Evolutionary conservation across 2,113 vertebrate species (phyloP), one percentile per base, ranked within the genome.

Genomic region (Elaphurus davidianus): DNA sequence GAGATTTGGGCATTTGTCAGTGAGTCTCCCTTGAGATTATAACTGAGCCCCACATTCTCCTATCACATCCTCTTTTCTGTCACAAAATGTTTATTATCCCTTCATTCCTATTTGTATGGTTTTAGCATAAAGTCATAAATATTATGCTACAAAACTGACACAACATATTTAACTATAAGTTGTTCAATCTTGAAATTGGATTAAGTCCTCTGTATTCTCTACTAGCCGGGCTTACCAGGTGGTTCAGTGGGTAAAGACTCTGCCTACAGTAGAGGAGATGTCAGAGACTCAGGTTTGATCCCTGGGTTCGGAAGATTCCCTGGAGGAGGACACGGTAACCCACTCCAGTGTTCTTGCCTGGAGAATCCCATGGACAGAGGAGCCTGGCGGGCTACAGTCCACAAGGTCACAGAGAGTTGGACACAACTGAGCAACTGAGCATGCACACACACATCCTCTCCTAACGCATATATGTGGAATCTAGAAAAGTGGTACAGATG

Each of bases 101-200:
- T 62, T 93, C 7, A 21, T 54, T 95, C 57, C 52, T 92, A 23
- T 88, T 76, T 89, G 33, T 90, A 86, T 33, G 12, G 14, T 40
- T 82, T 91, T 91, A 82, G 27, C 87, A 81, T 82, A 82, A 71
- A 36, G 17, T 52, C 60, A n/a, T 28, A 47, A 79, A 67, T 25
- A 91, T n/a, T 90, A 36, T 60, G 14, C 36, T 60, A 25, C 28
- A 93, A 55, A 7, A 16, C 74, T 45, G 36, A 92, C 84, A 92
- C 25, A 78, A 74, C 23, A 17, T 19, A 92, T 84, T 76, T 84
- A 74, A 88, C 23, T 91, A 6, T 45, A 62, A 82, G 19, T 62
- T 76, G 60, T 50, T 91, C 74, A 91, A 8, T 57, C 27, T 57
- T 28, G 87, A 87, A 83, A 76, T 82, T 13, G 19, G 19, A 74